A percentile compares a stretch with the other conserved stretches of the same genome.
Evolutionary conservation across 2,888 invertebrate species (phyloP).

Genomic region (Muscina levida): DNA sequence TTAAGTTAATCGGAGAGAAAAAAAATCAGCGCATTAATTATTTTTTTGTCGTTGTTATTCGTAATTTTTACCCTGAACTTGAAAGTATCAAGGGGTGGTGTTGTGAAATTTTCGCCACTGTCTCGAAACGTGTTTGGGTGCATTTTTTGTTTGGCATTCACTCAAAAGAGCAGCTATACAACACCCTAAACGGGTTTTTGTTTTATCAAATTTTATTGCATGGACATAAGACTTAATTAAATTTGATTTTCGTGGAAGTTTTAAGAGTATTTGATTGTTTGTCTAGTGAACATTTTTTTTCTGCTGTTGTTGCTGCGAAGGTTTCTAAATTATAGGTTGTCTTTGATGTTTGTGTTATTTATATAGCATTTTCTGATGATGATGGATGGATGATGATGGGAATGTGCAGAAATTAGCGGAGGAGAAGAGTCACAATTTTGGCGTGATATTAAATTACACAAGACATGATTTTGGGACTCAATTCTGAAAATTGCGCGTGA

Average conservation of each 20-base stretch:
- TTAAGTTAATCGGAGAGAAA: constrained; percentile 16
- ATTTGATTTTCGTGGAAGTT: constrained; percentile 13
- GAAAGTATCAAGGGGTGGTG: constrained; percentile 24
- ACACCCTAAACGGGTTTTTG: constrained; percentile 20
- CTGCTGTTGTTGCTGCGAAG: not conserved
- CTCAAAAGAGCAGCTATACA: no score
- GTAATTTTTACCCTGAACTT: constrained; percentile 54
- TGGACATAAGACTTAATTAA: constrained; percentile 13
- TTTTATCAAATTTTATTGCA: constrained; percentile 32
- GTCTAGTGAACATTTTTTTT: not conserved
- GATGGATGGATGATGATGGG: not conserved
- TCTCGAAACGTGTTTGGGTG: not conserved
- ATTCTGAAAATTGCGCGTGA: no score
- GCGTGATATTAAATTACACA: no score
- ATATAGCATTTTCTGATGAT: not conserved
- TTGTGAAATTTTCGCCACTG: constrained; percentile 32
- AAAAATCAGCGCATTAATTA: constrained; percentile 14
- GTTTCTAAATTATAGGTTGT: constrained; percentile 4
- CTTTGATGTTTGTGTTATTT: not conserved
- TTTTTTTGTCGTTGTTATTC: not conserved
- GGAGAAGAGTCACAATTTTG: not conserved
- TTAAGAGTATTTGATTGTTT: constrained; percentile 10
- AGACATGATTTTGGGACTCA: no score
- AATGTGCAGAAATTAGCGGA: not conserved
- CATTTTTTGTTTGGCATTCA: not conserved